Percentiles rank a stretch among this genome's conserved stretches.
phyloP scores from a whole-genome alignment of 2,797 vertebrate species.

The Hipposideros larvatus region DNA sequence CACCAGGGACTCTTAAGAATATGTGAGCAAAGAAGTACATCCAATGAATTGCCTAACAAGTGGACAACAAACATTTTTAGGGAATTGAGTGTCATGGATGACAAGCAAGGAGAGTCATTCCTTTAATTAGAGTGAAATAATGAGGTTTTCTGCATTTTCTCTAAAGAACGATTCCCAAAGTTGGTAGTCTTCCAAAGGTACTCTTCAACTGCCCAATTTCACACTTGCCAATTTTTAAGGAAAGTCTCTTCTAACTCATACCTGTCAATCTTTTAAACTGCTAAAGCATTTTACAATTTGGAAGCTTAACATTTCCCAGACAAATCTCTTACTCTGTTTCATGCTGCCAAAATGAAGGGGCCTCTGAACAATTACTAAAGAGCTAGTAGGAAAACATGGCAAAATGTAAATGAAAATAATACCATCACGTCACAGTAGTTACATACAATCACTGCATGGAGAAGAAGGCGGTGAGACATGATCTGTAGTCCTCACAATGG shows the following conservation, averaged over 20 bases:
- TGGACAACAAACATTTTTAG: neutral
- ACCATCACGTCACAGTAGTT: neutral
- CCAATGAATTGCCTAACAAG: neutral
- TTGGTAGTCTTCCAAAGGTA: neutral
- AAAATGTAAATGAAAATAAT: slow-evolving; percentile 52
- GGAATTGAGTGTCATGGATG: neutral
- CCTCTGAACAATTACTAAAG: slow-evolving; percentile 8
- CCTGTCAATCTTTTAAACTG: slow-evolving; percentile 25
- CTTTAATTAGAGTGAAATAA: slow-evolving; percentile 46
- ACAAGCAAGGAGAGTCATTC: neutral
- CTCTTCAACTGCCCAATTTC: slow-evolving; percentile 14
- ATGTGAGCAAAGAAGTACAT: neutral
- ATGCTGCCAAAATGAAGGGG: slow-evolving; percentile 3
- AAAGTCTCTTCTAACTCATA: neutral
- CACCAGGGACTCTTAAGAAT: neutral
- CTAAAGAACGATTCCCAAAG: slow-evolving; percentile 33
- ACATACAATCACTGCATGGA: neutral
- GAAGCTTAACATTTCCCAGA: slow-evolving; percentile 58
- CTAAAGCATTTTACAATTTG: slow-evolving; percentile 20
- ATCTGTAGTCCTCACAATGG: neutral
- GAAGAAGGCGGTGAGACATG: neutral
- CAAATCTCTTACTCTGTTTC: slow-evolving; percentile 52
- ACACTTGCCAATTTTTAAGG: slow-evolving; percentile 30
- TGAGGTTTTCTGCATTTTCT: slow-evolving; percentile 12
- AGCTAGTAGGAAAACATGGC: slow-evolving; percentile 45